A percentile compares a stretch with the other conserved stretches of the same genome.
phyloP scores from a whole-genome alignment of 2,113 vertebrate species.

The Crotalus tigris region DNA sequence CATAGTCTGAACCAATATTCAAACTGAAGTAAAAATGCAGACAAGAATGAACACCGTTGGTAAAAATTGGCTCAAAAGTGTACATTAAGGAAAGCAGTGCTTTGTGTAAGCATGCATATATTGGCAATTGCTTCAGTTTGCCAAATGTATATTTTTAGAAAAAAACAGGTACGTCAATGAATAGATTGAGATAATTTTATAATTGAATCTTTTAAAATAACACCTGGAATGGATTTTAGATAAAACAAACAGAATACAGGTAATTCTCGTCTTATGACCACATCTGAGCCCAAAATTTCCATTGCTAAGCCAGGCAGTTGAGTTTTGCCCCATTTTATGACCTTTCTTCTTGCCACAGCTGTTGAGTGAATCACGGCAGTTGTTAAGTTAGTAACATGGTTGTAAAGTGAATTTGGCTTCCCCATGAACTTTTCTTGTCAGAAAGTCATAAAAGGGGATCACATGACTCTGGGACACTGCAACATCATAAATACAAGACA shows the following conservation, averaged over 20 bases:
- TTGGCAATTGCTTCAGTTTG: not conserved
- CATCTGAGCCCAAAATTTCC: not conserved
- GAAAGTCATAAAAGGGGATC: too few relatives aligned
- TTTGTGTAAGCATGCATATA: not conserved
- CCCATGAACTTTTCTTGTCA: not conserved
- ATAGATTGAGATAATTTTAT: not conserved
- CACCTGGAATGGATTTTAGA: not conserved
- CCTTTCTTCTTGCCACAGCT: not conserved
- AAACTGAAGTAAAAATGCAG: not conserved
- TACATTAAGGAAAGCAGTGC: not conserved
- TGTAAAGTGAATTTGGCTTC: not conserved
- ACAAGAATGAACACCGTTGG: not conserved
- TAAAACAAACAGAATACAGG: not conserved
- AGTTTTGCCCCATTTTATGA: not conserved
- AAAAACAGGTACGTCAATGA: not conserved
- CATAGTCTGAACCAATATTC: not conserved
- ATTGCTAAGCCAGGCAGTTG: not conserved
- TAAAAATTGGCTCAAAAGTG: not conserved
- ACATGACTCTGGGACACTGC: not conserved
- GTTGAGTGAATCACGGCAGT: not conserved
- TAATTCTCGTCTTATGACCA: not conserved
- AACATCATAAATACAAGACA: not conserved
- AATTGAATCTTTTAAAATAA: not conserved
- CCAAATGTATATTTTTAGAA: not conserved
- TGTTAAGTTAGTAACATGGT: not conserved